Evolutionary conservation across 2,113 vertebrate genomes (phyloP), one percentile per base, ranked within the genome.

Genomic region (Callipepla californica): DNA sequence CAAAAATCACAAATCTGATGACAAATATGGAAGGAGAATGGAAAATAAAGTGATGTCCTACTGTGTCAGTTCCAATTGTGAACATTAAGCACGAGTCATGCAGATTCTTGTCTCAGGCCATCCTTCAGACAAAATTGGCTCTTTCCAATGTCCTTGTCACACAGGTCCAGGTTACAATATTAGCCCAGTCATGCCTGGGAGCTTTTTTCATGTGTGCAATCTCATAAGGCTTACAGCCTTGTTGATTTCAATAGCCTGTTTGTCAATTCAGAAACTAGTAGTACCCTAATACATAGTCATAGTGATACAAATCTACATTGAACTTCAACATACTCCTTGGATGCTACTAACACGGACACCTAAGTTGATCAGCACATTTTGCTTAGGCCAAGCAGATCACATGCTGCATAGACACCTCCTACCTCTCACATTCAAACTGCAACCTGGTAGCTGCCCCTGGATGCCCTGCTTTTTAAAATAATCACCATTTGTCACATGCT

Each of bases 291-390:
- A 28, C 4, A 26, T 40, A 23, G 32, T 19, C 53, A 32, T 36
- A 23, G 58, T 18, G 21, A 55, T 38, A 22, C 4, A 79, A n/a
- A 45, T 51, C 16, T 17, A 25, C 50, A n/a, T 47, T 74, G 5
- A 23, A 50, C 36, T 68, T 68, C 65, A 48, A 78, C 59, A 48
- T 2, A 17, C 59, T 85, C 26, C 45, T 63, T 0, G 0, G 67
- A 20, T 3, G 1, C 34, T 70, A 17, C 9, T n/a, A 61, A 36
- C 61, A 50, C 0, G 2, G 50, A 57, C 6, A 73, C 22, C 28
- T 47, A 11, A 2, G 1, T 38, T 34, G 19, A 62, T 19, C 63
- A 66, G 57, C 18, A 40, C 67, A 19, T 67, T 89, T 44, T 40
- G 13, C 63, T 74, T 50, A 57, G 34, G n/a, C 25, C 74, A n/a